Base-by-base conservation (phyloP, 2,113 vertebrate genomes). In the Delphinus delphis region DNA sequence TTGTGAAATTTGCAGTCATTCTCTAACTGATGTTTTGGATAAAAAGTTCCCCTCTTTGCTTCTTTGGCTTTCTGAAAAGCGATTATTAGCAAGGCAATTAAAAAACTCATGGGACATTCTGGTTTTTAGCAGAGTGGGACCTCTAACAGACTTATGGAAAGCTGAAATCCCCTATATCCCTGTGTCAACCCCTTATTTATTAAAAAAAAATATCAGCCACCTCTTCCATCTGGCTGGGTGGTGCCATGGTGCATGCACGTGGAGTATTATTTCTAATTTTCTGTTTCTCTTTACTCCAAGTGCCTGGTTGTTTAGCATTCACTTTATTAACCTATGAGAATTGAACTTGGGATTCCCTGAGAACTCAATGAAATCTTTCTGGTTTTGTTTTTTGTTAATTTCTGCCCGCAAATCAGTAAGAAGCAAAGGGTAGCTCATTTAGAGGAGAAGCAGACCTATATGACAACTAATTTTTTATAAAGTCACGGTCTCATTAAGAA, bases 21-120 rank as follows among this genome's bases (percentile, higher is more conserved):
- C 41, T 55, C 36, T 65, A 60, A 33, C 5, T 55, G 68, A 58
- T 58, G 9, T 85, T 93, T 92, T 68, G 21, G 55, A 36, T 67
- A n/a, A 92, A 70, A 86, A 33, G 3, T 14, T 82, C 9, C 26
- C 6, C 31, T 74, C 41, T 97, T 80, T 86, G 47, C 50, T 47
- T 89, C 68, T 55, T 90, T 53, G 15, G 77, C 65, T 94, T 93
- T 90, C 47, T 87, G 70, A 94, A 58, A 53, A 77, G 47, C 41
- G 73, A 4, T 90, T 68, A 87, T 76, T 87, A 74, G 6, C 50
- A 90, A 80, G 70, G n/a, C 60, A 94, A 58, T 83, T 84, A 38
- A 82, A 92, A 82, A 47, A 31, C 33, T 28, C 25, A 82, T 6
- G 28, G 74, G 79, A 17, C n/a, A 31, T 65, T 80, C 53, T 53